Conservation (phyloP, 2,888 invertebrate species). For the Microchrysa polita region DNA sequence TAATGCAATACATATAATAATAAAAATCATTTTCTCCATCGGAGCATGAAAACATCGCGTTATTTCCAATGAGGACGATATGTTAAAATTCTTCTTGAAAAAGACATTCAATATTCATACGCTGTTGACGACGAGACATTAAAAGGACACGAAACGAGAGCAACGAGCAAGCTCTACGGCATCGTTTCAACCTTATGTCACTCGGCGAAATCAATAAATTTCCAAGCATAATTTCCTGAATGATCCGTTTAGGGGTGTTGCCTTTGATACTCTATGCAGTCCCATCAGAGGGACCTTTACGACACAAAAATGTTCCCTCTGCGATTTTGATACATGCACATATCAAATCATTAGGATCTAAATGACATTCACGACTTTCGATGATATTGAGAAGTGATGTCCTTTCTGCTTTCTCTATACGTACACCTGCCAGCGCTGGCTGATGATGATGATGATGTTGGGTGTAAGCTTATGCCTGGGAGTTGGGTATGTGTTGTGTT, state of each 20-base stretch:
- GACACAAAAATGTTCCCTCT: slow-evolving; percentile 11
- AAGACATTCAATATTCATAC: slow-evolving; percentile 25
- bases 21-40: too few relatives aligned
- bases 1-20: too few relatives aligned
- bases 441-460: too few relatives aligned
- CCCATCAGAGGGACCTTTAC: neutral
- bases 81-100: slow-evolving; percentile 1
- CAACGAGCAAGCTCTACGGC: neutral
- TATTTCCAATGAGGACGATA: neutral
- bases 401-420: slow-evolving; percentile 7
- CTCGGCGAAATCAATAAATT: slow-evolving; percentile 35
- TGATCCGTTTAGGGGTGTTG: slow-evolving; percentile 33
- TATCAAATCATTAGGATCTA: slow-evolving; percentile 65
- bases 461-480: too few relatives aligned
- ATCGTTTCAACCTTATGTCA: neutral
- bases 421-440: neutral
- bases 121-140: slow-evolving; percentile 3
- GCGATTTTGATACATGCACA: slow-evolving; percentile 46
- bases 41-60: neutral
- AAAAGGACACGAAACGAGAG: neutral
- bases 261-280: slow-evolving; percentile 32
- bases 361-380: slow-evolving; percentile 57
- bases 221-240: slow-evolving; percentile 39
- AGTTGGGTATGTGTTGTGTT: too few relatives aligned
- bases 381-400: slow-evolving; percentile 14